These are phyloP conservation scores for Cyprinodon diabolis DNA, from an alignment of 2,797 vertebrate species.

Conservation along the genomic window DNA sequence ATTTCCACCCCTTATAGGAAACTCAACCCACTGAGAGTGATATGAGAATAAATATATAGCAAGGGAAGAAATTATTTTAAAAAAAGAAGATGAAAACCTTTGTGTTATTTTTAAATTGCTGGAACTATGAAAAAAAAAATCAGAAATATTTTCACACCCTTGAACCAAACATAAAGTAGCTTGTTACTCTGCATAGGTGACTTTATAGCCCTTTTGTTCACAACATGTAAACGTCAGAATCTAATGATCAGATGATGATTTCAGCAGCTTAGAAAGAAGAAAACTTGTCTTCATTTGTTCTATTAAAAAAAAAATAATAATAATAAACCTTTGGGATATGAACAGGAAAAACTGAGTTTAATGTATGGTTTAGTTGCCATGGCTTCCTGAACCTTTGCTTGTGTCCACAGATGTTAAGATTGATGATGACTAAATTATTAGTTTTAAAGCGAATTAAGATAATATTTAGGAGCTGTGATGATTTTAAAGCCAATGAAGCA, in stretches of 20 bases:
- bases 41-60: conserved; percentile 63
- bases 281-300: conserved; percentile 9
- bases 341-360: conserved; percentile 11
- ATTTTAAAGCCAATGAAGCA: conserved; percentile 19
- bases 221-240: conserved; percentile 9
- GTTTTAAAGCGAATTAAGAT: conserved; percentile 29
- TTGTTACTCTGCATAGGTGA: conserved; percentile 15
- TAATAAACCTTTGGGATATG: background rate
- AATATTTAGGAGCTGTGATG: conserved; percentile 32
- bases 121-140: background rate
- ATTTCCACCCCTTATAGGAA: conserved; percentile 26
- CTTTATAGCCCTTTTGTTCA: conserved; percentile 43
- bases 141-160: conserved; percentile 15
- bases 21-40: conserved; percentile 32
- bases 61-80: background rate
- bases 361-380: background rate
- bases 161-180: conserved; percentile 23
- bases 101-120: background rate
- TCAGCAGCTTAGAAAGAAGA: conserved; percentile 1
- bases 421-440: conserved; percentile 26
- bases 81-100: conserved; percentile 28
- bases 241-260: conserved; percentile 6
- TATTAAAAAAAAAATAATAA: conserved; percentile 4
- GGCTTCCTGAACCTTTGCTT: conserved; percentile 4
- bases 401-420: conserved; percentile 12